Conservation (phyloP, 2,888 invertebrate species). For the Patella ulyssiponensis region DNA sequence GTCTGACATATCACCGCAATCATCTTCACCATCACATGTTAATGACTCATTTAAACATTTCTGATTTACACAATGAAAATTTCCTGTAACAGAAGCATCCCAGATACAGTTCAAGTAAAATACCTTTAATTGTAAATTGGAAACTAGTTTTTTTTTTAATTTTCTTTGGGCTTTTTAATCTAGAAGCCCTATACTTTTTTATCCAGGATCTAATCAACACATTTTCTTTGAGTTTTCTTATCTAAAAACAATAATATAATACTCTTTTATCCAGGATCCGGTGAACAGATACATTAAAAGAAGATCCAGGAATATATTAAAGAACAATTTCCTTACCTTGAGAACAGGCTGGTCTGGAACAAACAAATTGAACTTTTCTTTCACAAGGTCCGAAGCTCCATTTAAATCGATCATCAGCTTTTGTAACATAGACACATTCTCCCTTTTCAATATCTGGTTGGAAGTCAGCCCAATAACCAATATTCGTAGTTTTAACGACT, state of each 20-base stretch:
- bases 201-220: not conserved
- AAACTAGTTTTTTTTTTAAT: not conserved
- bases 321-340: slow-evolving; percentile 36
- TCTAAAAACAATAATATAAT: not conserved
- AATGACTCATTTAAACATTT: slow-evolving; percentile 29
- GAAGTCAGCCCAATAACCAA: slow-evolving; percentile 41
- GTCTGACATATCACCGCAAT: slow-evolving; percentile 42
- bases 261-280: not conserved
- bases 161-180: not conserved
- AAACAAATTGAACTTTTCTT: slow-evolving; percentile 47
- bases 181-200: not conserved
- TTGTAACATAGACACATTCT: slow-evolving; percentile 39
- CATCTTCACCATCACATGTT: slow-evolving; percentile 39
- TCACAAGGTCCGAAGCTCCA: slow-evolving; percentile 52
- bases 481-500: slow-evolving; percentile 24
- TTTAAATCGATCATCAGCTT: slow-evolving; percentile 24
- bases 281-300: not conserved
- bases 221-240: not conserved
- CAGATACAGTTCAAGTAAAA: not conserved
- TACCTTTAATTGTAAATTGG: not conserved
- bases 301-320: not conserved
- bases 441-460: slow-evolving; percentile 41
- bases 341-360: slow-evolving; percentile 53
- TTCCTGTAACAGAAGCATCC: slow-evolving; percentile 22
- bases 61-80: slow-evolving; percentile 39